Base-by-base conservation (phyloP, 2,797 vertebrate genomes). In the Artibeus jamaicensis region DNA sequence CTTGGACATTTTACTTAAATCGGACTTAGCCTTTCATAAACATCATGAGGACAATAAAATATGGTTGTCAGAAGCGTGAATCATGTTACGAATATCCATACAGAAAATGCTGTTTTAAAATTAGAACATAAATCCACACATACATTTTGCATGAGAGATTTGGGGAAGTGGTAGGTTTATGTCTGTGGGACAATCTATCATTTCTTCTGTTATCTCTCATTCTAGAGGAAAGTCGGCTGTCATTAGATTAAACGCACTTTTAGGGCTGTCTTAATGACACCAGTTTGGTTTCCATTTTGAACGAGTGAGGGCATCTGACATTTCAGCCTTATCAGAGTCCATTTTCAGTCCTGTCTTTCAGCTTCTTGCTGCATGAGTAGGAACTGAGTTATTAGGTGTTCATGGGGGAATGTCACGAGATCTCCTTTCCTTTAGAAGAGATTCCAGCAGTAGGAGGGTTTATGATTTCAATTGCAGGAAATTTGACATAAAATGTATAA, bases 401-500 rank as follows among this genome's bases (percentile, higher is more conserved):
- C 89, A 37, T 50, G 73, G 73, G 78, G 57, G 83, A 95, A 26
- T 95, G 67, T 96, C 97, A 97, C 81, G 87, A 79, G 94, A 96
- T 94, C 86, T 48, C 73, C 92, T 94, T 98, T 93, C 93, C 89
- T 89, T 79, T 86, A 97, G 94, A 93, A 94, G 94, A 57, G 68
- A 67, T 88, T 97, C 97, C 91, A 88, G 81, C 91, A 88, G 96
- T 95, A 97, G 88, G 83, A 97, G 91, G 94, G 95, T 95, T 97
- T 96, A 77, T 95, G 39, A 96, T 97, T 98, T 97, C 97, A 98
- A 12, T 94, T 97, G 91, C 81, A 98, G 94, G 91, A 91, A 98
- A 97, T 88, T 96, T 96, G 93, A 97, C 96, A 92, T 96, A 97
- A 94, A 96, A 96, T 97, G 81, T 97, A 95, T 89, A 94, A 97